Percentiles rank a stretch among this genome's conserved stretches.
Evolutionary conservation across 2,888 invertebrate species (phyloP).

Genomic region (Eristalinus sepulchralis): DNA sequence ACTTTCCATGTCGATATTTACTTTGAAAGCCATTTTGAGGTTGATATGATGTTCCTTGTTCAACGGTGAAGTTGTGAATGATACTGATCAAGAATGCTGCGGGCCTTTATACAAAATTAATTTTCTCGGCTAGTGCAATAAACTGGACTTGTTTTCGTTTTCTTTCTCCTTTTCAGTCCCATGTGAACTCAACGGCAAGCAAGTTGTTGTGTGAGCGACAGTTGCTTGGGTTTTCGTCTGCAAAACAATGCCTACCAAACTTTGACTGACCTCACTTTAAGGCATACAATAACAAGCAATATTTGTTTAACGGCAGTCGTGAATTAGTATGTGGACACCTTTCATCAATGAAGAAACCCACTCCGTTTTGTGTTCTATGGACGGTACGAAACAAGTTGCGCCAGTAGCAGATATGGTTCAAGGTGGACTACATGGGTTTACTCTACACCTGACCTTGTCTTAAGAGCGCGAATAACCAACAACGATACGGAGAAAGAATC

Average conservation of each 20-base stretch:
- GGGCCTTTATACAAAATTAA: constrained; percentile 37
- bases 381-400: too few species aligned
- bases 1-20: neutral
- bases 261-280: neutral
- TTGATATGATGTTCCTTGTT: constrained; percentile 25
- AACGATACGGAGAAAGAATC: neutral
- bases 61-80: constrained; percentile 32
- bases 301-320: neutral
- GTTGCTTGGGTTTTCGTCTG: neutral
- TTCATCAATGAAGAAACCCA: too few species aligned
- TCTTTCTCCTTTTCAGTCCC: neutral
- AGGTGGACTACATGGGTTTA: neutral
- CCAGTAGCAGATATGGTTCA: neutral
- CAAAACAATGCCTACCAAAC: neutral
- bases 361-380: too few species aligned
- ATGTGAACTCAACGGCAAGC: neutral
- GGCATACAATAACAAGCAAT: neutral
- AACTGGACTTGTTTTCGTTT: neutral
- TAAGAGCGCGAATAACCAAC: neutral
- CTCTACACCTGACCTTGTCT: neutral
- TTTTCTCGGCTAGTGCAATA: neutral
- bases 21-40: constrained; percentile 40
- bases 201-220: neutral
- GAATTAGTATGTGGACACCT: too few species aligned
- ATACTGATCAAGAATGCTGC: neutral